phyloP scores from a whole-genome alignment of 2,888 invertebrate species.

The Stenotaenia linearis region DNA sequence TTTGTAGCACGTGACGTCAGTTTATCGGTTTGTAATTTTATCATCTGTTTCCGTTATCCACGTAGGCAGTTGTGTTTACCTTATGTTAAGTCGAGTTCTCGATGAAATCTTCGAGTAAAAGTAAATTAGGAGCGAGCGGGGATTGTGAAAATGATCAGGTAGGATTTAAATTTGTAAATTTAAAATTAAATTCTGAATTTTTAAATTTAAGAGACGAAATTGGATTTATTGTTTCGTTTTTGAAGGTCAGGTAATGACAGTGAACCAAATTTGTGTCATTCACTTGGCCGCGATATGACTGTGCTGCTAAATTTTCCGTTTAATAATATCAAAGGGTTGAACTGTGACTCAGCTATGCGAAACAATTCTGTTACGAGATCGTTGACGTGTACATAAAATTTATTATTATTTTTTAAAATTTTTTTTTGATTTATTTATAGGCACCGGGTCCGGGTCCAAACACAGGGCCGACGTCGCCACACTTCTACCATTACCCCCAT shows the following conservation, averaged over 20 bases:
- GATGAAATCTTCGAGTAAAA: not conserved
- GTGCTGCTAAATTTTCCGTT: not conserved
- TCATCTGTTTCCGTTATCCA: not conserved
- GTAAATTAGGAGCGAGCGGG: not conserved
- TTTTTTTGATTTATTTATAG: slow-evolving; percentile 33
- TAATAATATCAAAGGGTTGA: slow-evolving; percentile 5
- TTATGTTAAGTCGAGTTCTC: not conserved
- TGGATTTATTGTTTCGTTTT: too few species aligned
- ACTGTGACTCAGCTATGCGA: not conserved
- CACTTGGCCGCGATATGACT: not conserved
- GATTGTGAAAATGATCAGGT: not conserved
- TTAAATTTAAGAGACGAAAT: too few species aligned
- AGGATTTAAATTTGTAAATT: not conserved
- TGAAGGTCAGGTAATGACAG: slow-evolving; percentile 17
- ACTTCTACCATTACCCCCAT: slow-evolving; percentile 37
- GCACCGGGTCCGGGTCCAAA: slow-evolving; percentile 34
- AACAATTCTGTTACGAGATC: slow-evolving; percentile 5
- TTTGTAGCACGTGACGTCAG: not conserved
- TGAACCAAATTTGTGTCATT: slow-evolving; percentile 17
- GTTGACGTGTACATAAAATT: not conserved
- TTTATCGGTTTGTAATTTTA: not conserved
- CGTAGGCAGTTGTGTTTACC: not conserved
- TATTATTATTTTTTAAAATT: not conserved
- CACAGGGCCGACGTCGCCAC: slow-evolving; percentile 33
- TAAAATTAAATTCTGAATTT: too few species aligned